Evolutionary conservation across 2,113 vertebrate genomes (phyloP).

Genomic region (Cervus canadensis): DNA sequence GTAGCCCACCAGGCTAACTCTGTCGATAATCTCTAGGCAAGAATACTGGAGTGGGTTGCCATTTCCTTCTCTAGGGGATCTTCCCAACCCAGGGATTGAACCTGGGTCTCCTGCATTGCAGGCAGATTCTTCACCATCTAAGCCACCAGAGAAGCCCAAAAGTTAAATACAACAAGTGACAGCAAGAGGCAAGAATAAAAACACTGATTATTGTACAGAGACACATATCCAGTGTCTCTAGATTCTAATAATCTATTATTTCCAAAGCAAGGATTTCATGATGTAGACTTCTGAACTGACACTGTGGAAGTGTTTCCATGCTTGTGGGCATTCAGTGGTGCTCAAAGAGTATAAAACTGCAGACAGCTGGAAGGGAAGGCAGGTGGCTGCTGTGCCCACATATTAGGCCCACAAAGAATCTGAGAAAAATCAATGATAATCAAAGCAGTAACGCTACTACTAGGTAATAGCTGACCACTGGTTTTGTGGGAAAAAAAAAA

Average conservation of each 20-base stretch:
- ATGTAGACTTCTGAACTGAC: background rate
- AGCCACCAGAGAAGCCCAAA: background rate
- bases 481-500: background rate
- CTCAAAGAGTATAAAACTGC: background rate
- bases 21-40: background rate
- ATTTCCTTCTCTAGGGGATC: background rate
- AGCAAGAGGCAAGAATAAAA: background rate
- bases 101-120: background rate
- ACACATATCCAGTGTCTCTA: background rate
- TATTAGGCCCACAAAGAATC: background rate
- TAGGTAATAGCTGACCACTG: background rate
- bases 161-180: background rate
- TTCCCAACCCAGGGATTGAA: background rate
- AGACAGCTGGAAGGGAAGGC: background rate
- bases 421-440: background rate
- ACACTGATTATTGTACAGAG: background rate
- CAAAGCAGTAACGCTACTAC: background rate
- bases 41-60: background rate
- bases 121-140: background rate
- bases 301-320: accelerated
- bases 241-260: background rate
- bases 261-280: background rate
- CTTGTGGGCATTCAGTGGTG: background rate
- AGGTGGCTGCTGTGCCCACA: background rate
- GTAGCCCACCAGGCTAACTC: background rate